Base-by-base conservation (phyloP, 2,797 vertebrate species). In the Gymnoscopelus microlampas region DNA sequence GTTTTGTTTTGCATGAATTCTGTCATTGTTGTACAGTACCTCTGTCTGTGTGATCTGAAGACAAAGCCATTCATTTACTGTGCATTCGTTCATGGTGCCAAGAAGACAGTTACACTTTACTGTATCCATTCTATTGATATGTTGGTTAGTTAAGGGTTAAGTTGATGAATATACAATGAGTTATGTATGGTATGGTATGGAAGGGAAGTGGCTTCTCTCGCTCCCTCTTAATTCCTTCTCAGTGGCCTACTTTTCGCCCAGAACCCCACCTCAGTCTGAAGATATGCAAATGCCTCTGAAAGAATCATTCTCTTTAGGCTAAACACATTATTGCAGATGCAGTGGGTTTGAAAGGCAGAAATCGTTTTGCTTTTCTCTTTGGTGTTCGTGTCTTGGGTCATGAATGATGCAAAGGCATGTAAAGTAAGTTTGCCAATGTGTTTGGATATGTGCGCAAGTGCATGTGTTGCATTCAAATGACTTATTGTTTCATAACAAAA, bases 221-320 rank as follows among this genome's bases (percentile, higher is more conserved):
- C 48, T 35, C 47, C 23, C 56, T 60, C 69, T 73, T 63, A 19
- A 49, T 83, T 74, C 66, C 74, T 60, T 71, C 66, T 47, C 35
- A 4, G 10, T 78, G 68, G 39, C 60, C 66, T 71, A 70, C 51
- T 83, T 87, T 80, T 67, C 61, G 71, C 65, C 64, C 55, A 55
- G 72, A 82, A 71, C 44, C 51, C 29, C 15, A 51, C 15, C 11
- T 1, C 5, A 68, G 55, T 65, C 53, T 78, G 63, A 10, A 44
- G 39, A 82, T 72, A 69, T 75, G 70, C 55, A 1, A 77, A 73
- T 81, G 59, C 56, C 69, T 73, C 48, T 56, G 35, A 73, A 53
- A 47, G 29, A 74, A 69, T 78, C 74, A 58, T 76, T 74, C 59
- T 67, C 14, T 4, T 4, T 51, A 19, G 53, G 56, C 68, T 70